A percentile compares a stretch with the other conserved stretches of the same genome.
phyloP scores from a whole-genome alignment of 2,888 invertebrate genomes.

The Diarsia mendica region DNA sequence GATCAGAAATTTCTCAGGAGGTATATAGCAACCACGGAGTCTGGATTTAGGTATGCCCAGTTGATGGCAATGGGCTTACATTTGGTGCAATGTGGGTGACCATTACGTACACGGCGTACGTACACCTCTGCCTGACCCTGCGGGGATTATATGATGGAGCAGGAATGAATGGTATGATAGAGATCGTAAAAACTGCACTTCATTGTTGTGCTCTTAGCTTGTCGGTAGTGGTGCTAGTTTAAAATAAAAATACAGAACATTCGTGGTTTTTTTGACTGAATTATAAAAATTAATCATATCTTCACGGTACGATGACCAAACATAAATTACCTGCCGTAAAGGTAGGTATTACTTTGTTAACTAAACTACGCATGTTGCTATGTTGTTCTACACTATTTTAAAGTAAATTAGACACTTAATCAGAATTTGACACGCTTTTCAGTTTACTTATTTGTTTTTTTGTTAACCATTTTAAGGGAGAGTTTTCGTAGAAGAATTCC shows the following conservation, averaged over 20 bases:
- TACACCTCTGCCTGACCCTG: too few relatives aligned
- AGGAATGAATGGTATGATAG: too few relatives aligned
- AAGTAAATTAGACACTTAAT: slow-evolving; percentile 1
- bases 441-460: not conserved
- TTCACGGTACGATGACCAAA: slow-evolving; percentile 40
- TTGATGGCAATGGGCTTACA: too few relatives aligned
- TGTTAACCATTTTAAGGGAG: not conserved
- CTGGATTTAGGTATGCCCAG: too few relatives aligned
- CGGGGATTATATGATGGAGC: too few relatives aligned
- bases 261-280: slow-evolving; percentile 6
- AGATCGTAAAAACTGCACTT: too few relatives aligned
- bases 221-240: not conserved
- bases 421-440: not conserved
- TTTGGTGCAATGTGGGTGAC: too few relatives aligned
- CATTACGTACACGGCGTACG: too few relatives aligned
- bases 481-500: too few relatives aligned
- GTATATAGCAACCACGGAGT: too few relatives aligned
- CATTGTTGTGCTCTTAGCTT: not conserved
- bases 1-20: too few relatives aligned
- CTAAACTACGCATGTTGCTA: slow-evolving; percentile 6
- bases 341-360: slow-evolving; percentile 19
- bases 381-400: slow-evolving; percentile 6
- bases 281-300: slow-evolving; percentile 21
- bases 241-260: slow-evolving; percentile 3
- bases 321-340: slow-evolving; percentile 18